Evolutionary conservation across 2,888 invertebrate genomes (phyloP).

Genomic region (Mechanitis messenoides): DNA sequence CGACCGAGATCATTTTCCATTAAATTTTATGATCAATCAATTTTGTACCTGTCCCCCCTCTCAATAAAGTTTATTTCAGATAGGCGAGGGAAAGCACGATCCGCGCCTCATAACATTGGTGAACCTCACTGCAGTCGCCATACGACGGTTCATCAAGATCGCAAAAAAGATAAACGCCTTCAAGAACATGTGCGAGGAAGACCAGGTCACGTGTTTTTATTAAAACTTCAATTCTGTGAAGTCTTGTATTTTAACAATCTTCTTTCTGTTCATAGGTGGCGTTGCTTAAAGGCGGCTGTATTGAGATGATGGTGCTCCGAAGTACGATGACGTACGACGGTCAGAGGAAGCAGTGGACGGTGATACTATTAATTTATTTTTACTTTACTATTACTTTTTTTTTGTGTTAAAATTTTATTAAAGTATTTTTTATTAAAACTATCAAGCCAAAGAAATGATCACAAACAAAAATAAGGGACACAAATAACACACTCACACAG

Average conservation of each 20-base stretch:
- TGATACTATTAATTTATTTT: constrained; percentile 40
- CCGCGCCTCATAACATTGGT: constrained; percentile 88
- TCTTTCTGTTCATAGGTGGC: constrained; percentile 56
- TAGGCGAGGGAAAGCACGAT: constrained; percentile 69
- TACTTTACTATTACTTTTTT: too few relatives aligned
- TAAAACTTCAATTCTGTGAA: not conserved
- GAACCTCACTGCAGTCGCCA: constrained; percentile 94
- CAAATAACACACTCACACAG: too few relatives aligned
- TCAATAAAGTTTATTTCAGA: constrained; percentile 35
- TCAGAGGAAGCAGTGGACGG: constrained; percentile 93
- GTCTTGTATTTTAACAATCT: too few relatives aligned
- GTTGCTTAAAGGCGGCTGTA: constrained; percentile 93
- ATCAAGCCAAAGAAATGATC: too few relatives aligned
- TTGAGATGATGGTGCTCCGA: constrained; percentile 96
- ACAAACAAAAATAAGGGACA: too few relatives aligned
- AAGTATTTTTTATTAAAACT: too few relatives aligned
- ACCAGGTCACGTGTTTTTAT: constrained; percentile 76
- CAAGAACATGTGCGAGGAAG: constrained; percentile 94
- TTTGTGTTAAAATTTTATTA: too few relatives aligned
- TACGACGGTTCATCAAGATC: constrained; percentile 90
- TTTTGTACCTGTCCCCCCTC: too few relatives aligned
- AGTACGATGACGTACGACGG: constrained; percentile 95
- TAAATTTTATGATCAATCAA: too few relatives aligned
- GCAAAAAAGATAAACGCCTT: constrained; percentile 92
- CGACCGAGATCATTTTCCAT: too few relatives aligned